Evolutionary conservation across 2,797 vertebrate species (phyloP).

Genomic region (Emys orbicularis): DNA sequence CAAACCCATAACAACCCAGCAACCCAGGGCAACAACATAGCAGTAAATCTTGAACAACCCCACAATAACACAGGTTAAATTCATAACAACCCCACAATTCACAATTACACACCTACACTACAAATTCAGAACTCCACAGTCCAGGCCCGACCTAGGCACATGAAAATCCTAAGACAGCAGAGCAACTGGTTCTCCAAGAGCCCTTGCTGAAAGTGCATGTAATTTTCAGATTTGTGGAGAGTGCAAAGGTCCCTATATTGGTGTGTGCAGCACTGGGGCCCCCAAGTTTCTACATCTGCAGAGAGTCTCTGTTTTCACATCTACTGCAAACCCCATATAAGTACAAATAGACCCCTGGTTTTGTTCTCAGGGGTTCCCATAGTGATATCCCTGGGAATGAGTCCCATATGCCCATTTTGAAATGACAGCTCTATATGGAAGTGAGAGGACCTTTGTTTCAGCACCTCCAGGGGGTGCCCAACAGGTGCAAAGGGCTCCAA

Average conservation of each 20-base stretch:
- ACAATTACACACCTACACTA: not conserved
- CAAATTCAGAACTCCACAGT: not conserved
- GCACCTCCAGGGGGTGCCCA: not conserved
- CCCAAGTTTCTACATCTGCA: not conserved
- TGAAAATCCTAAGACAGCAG: accelerated
- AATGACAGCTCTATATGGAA: not conserved
- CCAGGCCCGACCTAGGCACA: not conserved
- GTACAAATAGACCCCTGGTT: not conserved
- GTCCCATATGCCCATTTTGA: not conserved
- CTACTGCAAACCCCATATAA: not conserved
- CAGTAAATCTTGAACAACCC: not conserved
- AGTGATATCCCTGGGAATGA: not conserved
- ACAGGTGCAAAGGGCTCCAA: not conserved
- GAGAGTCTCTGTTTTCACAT: not conserved
- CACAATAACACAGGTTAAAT: not conserved
- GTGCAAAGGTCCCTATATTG: not conserved
- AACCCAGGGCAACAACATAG: not conserved
- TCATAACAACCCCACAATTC: not conserved
- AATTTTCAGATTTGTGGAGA: not conserved
- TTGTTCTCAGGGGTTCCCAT: accelerated
- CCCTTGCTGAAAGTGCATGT: not conserved
- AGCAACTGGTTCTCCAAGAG: not conserved
- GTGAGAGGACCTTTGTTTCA: not conserved
- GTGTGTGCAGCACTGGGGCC: not conserved
- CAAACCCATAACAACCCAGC: not conserved